A percentile compares a stretch with the other conserved stretches of the same genome.
Conservation (phyloP, 2,888 invertebrate genomes). For the Orchesella flavescens region DNA sequence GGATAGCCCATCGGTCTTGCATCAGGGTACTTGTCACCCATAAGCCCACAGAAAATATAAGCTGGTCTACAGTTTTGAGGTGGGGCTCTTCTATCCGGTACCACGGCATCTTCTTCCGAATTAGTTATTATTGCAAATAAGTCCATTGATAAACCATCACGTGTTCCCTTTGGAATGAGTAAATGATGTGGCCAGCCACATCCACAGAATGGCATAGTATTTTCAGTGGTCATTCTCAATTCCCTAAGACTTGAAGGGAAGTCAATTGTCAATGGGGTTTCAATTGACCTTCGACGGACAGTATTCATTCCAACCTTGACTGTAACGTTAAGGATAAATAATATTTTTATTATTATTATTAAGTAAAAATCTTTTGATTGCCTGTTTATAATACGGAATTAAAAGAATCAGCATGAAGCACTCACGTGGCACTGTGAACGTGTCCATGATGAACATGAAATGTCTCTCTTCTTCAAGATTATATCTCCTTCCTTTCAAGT, state of each 20-base stretch:
- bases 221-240: slow-evolving; percentile 76
- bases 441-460: slow-evolving; percentile 84
- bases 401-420: too few species aligned
- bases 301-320: slow-evolving; percentile 76
- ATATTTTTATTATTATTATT: background rate
- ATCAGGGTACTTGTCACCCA: slow-evolving; percentile 62
- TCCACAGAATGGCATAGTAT: slow-evolving; percentile 53
- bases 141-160: slow-evolving; percentile 76
- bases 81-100: slow-evolving; percentile 1
- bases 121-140: slow-evolving; percentile 64
- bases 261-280: slow-evolving; percentile 87
- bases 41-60: slow-evolving; percentile 62
- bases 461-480: slow-evolving; percentile 79
- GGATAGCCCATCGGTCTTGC: slow-evolving; percentile 66
- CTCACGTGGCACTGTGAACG: slow-evolving; percentile 81
- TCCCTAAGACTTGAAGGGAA: slow-evolving; percentile 86
- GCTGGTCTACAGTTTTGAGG: slow-evolving; percentile 53
- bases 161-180: slow-evolving; percentile 83
- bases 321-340: slow-evolving; percentile 73
- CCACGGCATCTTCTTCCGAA: slow-evolving; percentile 51
- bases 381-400: too few species aligned
- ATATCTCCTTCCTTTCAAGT: slow-evolving; percentile 81
- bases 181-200: slow-evolving; percentile 92
- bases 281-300: slow-evolving; percentile 80
- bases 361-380: slow-evolving; percentile 10